These are phyloP conservation scores for Colletes collaris DNA, from an alignment of 2,888 invertebrate species.

Conservation along the genomic window DNA sequence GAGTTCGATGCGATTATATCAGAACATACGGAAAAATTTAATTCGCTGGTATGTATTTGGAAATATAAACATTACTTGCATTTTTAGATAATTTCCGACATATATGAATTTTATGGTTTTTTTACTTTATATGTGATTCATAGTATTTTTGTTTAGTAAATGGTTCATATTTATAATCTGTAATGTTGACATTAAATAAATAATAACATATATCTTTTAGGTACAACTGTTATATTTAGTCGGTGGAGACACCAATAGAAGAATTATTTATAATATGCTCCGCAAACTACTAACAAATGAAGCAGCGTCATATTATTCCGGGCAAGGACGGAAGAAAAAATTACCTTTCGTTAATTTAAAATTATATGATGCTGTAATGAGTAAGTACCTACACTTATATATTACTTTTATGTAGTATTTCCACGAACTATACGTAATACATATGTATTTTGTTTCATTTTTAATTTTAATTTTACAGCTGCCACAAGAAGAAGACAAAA, in stretches of 20 bases:
- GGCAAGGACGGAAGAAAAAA: constrained; percentile 35
- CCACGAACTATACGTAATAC: neutral
- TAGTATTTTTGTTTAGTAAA: no score
- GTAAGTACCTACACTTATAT: constrained; percentile 28
- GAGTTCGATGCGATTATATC: no score
- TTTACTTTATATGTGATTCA: no score
- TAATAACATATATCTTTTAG: no score
- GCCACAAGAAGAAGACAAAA: constrained; percentile 26
- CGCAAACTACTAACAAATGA: constrained; percentile 21
- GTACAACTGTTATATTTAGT: no score
- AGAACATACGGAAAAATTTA: no score
- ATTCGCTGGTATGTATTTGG: no score
- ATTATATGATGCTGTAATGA: constrained; percentile 33
- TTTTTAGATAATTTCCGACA: no score
- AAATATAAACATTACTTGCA: no score
- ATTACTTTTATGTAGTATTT: neutral
- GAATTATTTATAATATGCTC: constrained; percentile 30
- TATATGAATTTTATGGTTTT: no score
- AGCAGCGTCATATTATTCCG: constrained; percentile 22
- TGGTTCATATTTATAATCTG: no score
- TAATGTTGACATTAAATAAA: no score
- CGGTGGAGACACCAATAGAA: constrained; percentile 9
- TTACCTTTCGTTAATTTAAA: constrained; percentile 29
- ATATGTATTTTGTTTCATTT: constrained; percentile 11
- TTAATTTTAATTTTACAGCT: constrained; percentile 22